Conservation (phyloP, 2,888 invertebrate species). For the Sturmia bella region DNA sequence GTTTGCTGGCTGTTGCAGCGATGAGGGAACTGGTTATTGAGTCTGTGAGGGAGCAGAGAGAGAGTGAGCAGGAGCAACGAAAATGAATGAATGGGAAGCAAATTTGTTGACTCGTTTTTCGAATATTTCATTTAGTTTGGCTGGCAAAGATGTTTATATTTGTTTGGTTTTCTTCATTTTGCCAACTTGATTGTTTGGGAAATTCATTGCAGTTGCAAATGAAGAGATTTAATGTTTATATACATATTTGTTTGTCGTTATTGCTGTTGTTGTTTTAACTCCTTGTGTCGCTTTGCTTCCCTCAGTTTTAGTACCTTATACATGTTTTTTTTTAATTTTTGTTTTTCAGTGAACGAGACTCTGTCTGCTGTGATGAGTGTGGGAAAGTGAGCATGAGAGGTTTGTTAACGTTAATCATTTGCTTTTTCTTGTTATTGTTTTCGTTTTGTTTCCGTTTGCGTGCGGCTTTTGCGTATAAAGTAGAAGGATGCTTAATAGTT, state of each 20-base stretch:
- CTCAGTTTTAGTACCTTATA: slow-evolving; percentile 44
- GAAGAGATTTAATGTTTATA: slow-evolving; percentile 49
- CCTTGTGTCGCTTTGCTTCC: slow-evolving; percentile 16
- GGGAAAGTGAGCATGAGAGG: slow-evolving; percentile 14
- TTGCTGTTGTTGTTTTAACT: slow-evolving; percentile 18
- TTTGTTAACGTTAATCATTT: slow-evolving; percentile 55
- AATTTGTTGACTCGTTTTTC: slow-evolving; percentile 22
- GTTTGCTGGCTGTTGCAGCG: slow-evolving; percentile 6
- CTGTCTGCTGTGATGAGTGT: background rate
- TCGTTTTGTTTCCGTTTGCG: slow-evolving; percentile 42
- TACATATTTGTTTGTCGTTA: slow-evolving; percentile 22
- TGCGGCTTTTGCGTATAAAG: slow-evolving; percentile 34
- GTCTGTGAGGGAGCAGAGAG: background rate
- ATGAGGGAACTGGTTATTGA: slow-evolving; percentile 3
- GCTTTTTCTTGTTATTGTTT: slow-evolving; percentile 35
- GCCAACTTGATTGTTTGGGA: slow-evolving; percentile 68
- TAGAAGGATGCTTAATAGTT: slow-evolving; percentile 56
- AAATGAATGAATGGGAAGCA: slow-evolving; percentile 33
- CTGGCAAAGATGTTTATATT: slow-evolving; percentile 45
- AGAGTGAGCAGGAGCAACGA: too few species aligned
- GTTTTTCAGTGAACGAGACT: background rate
- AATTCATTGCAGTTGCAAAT: slow-evolving; percentile 70
- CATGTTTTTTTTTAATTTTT: slow-evolving; percentile 25
- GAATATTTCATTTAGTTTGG: slow-evolving; percentile 54
- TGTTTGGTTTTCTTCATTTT: slow-evolving; percentile 53